Conservation (phyloP, 2,113 vertebrate species). For the Cervus canadensis region DNA sequence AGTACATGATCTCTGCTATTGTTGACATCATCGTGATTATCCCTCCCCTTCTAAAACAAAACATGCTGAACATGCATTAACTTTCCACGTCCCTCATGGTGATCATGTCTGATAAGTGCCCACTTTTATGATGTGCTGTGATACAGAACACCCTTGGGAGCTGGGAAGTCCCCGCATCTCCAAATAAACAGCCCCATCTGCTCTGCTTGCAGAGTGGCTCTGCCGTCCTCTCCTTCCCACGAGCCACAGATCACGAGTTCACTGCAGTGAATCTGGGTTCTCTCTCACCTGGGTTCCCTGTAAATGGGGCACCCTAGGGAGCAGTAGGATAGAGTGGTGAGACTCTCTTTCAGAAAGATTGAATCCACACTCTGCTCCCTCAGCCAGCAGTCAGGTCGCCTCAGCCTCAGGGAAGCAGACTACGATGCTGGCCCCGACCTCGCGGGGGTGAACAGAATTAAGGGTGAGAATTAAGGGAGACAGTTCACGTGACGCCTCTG, state of each 20-base stretch:
- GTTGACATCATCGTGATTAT: background rate
- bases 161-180: background rate
- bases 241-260: background rate
- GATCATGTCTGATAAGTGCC: background rate
- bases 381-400: rapidly evolving
- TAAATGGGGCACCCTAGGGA: background rate
- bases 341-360: background rate
- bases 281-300: background rate
- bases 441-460: rapidly evolving
- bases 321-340: background rate
- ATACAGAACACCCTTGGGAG: background rate
- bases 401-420: background rate
- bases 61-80: background rate
- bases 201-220: background rate
- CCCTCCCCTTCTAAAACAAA: background rate
- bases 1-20: background rate
- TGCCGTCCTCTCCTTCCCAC: background rate
- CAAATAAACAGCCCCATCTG: background rate
- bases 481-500: rapidly evolving
- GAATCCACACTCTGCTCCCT: background rate
- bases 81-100: background rate
- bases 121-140: background rate
- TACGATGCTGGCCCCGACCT: background rate
- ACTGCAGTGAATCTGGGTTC: background rate
- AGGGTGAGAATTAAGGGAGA: background rate